Evolutionary conservation across 2,113 vertebrate species (phyloP).

Genomic region (Polypterus bichir): DNA sequence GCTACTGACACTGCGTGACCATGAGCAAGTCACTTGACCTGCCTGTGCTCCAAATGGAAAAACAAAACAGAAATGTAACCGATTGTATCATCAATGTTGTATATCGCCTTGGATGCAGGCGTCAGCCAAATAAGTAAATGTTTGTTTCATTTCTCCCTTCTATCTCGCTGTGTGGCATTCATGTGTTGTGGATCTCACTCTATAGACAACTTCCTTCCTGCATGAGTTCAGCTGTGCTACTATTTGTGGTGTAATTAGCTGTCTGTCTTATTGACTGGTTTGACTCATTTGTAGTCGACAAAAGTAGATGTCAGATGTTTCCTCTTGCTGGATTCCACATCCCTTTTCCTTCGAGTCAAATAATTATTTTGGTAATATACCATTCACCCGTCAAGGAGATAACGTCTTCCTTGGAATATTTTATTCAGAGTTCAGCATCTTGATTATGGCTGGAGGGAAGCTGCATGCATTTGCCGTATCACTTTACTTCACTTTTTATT

Average conservation of each 20-base stretch:
- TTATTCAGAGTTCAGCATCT: not conserved
- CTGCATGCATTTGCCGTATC: not conserved
- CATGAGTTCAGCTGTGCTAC: constrained; percentile 7
- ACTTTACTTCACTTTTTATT: not conserved
- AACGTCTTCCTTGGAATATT: not conserved
- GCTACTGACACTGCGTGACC: no score
- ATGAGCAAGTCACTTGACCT: no score
- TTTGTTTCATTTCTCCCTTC: no score
- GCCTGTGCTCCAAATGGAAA: no score
- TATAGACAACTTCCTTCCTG: constrained; percentile 4
- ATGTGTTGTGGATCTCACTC: no score
- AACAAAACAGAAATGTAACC: no score
- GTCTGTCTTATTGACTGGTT: not conserved
- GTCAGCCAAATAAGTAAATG: no score
- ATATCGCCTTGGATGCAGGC: no score
- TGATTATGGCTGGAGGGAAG: not conserved
- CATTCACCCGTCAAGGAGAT: not conserved
- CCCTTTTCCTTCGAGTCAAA: not conserved
- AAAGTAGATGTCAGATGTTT: not conserved
- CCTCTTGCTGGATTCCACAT: not conserved
- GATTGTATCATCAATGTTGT: no score
- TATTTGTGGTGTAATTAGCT: constrained; percentile 8
- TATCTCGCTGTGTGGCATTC: no score
- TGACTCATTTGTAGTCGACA: not conserved
- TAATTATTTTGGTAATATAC: not conserved